Percentiles rank a stretch among this genome's conserved stretches.
Evolutionary conservation across 2,113 vertebrate genomes (phyloP).

Genomic region (Microtus richardsoni): DNA sequence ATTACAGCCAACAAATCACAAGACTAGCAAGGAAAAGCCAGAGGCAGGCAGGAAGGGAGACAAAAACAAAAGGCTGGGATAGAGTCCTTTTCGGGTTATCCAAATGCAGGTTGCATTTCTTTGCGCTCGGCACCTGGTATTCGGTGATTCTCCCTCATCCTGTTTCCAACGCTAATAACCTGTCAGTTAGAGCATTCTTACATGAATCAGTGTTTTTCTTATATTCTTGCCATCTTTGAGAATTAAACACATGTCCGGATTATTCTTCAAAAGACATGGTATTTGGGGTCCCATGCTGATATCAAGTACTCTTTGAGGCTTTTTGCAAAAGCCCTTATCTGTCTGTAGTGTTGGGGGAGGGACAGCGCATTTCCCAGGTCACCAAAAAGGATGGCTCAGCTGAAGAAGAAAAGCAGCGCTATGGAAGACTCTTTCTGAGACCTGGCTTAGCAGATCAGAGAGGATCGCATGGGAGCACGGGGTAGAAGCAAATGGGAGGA

Average conservation of each 20-base stretch:
- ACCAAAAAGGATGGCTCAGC: conserved; percentile 31
- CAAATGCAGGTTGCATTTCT: neutral
- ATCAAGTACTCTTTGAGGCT: neutral
- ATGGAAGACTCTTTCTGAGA: conserved; percentile 55
- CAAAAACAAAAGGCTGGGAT: conserved; percentile 1
- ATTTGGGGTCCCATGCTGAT: neutral
- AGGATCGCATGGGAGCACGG: conserved; percentile 53
- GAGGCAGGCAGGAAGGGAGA: neutral
- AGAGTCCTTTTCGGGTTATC: conserved; percentile 8
- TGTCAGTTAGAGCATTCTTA: neutral
- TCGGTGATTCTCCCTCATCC: neutral
- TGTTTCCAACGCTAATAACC: neutral
- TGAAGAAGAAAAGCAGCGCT: conserved; percentile 46
- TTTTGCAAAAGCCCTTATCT: neutral
- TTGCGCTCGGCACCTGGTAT: neutral
- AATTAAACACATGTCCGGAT: neutral
- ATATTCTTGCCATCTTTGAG: neutral
- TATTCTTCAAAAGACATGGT: neutral
- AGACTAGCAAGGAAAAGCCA: neutral
- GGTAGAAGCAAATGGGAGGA: conserved; percentile 36
- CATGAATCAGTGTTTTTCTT: neutral
- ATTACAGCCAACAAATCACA: neutral
- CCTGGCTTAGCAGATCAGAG: conserved; percentile 68
- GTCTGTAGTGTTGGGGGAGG: neutral
- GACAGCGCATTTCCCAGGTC: conserved; percentile 1